phyloP scores from a whole-genome alignment of 2,888 invertebrate genomes.

The Trissoscelio sp. region DNA sequence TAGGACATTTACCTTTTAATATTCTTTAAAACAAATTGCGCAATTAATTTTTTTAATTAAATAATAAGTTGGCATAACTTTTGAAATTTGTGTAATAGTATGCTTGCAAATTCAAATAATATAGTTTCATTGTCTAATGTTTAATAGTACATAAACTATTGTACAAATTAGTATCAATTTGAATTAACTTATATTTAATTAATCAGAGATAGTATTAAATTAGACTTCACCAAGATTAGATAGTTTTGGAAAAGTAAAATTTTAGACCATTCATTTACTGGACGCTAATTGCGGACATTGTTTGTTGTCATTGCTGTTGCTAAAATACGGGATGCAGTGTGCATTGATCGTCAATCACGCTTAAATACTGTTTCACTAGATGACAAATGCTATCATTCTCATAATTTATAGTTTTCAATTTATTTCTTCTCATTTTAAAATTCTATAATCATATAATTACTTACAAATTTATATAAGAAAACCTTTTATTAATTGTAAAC shows the following conservation, averaged over 20 bases:
- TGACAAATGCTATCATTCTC: conserved; percentile 14
- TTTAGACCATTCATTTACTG: conserved; percentile 23
- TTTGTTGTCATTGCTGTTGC: conserved; percentile 18
- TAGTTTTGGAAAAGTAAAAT: conserved; percentile 15
- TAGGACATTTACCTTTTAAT: too few relatives aligned
- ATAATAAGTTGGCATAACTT: too few relatives aligned
- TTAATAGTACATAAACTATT: too few relatives aligned
- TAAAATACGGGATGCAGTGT: conserved; percentile 12
- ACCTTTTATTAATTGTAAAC: too few relatives aligned
- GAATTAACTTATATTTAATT: conserved; percentile 15
- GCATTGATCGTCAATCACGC: conserved; percentile 29
- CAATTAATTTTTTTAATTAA: too few relatives aligned
- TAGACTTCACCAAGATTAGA: conserved; percentile 24
- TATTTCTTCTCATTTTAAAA: background rate
- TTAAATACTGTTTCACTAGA: conserved; percentile 14
- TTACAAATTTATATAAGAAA: too few relatives aligned
- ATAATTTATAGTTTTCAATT: conserved; percentile 13
- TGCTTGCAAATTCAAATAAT: too few relatives aligned
- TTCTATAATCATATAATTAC: background rate
- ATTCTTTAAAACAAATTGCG: too few relatives aligned
- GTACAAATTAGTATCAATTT: too few relatives aligned
- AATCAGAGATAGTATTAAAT: conserved; percentile 10
- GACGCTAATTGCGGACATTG: conserved; percentile 25
- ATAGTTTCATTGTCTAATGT: too few relatives aligned
- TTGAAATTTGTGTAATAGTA: too few relatives aligned